These are phyloP conservation scores for Anolis sagrei DNA, from an alignment of 2,113 vertebrate genomes.

Conservation along the genomic window DNA sequence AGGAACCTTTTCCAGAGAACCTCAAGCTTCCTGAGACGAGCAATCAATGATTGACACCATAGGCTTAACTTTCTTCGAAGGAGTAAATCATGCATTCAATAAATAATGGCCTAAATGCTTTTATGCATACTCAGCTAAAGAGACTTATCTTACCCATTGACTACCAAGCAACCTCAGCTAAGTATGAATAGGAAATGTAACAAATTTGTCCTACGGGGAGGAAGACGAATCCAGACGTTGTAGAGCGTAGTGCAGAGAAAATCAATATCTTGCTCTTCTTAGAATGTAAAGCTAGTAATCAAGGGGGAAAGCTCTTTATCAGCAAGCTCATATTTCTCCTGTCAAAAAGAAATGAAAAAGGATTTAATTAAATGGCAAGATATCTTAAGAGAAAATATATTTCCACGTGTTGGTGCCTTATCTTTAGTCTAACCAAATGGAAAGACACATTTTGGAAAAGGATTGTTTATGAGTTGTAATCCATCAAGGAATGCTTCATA, in stretches of 20 bases:
- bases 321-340: conserved; percentile 58
- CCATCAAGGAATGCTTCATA: conserved; percentile 49
- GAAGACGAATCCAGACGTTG: conserved; percentile 1
- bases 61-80: background rate
- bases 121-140: conserved; percentile 1
- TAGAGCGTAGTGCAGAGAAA: background rate
- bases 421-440: conserved; percentile 56
- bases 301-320: conserved; percentile 38
- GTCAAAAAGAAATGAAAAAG: conserved; percentile 57
- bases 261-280: conserved; percentile 44
- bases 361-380: conserved; percentile 59
- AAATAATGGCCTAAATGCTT: background rate
- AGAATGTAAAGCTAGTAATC: conserved; percentile 56
- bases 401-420: conserved; percentile 27
- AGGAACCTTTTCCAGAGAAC: background rate
- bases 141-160: background rate
- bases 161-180: conserved; percentile 1
- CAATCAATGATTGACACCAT: background rate
- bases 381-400: conserved; percentile 54
- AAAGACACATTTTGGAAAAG: conserved; percentile 37
- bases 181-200: background rate
- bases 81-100: background rate
- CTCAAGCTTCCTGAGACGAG: background rate
- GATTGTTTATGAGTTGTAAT: conserved; percentile 55
- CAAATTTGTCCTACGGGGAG: conserved; percentile 14